These are phyloP conservation scores for Calyptommatus sinebrachiatus DNA, from an alignment of 2,113 vertebrate genomes.

Conservation along the genomic window DNA sequence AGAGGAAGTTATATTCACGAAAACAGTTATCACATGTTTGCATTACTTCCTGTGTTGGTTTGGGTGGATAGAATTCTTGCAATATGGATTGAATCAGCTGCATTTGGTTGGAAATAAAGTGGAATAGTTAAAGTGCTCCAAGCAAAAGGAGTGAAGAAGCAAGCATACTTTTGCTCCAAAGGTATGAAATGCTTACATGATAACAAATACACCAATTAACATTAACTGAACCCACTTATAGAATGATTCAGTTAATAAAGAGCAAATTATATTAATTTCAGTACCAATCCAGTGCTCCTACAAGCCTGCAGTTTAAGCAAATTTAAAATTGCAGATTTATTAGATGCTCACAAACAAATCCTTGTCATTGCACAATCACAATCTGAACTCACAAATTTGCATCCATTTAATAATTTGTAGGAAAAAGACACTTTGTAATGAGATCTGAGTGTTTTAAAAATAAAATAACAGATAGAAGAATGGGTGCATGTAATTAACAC, in stretches of 20 bases:
- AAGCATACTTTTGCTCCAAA: background rate
- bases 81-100: too few species aligned
- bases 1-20: too few species aligned
- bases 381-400: background rate
- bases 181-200: background rate
- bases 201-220: background rate
- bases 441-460: conserved; percentile 4
- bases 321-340: background rate
- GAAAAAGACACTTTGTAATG: background rate
- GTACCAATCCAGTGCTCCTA: background rate
- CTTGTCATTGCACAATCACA: background rate
- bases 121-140: too few species aligned
- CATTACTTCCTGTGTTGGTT: too few species aligned
- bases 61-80: too few species aligned
- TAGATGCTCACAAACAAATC: conserved; percentile 7
- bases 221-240: background rate
- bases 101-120: too few species aligned
- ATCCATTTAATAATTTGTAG: conserved; percentile 7
- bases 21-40: too few species aligned
- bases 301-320: background rate
- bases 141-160: too few species aligned
- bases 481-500: background rate
- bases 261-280: background rate
- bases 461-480: background rate
- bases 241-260: background rate